Base-by-base conservation (phyloP, 2,888 invertebrate species). In the Nomada goodeniana region DNA sequence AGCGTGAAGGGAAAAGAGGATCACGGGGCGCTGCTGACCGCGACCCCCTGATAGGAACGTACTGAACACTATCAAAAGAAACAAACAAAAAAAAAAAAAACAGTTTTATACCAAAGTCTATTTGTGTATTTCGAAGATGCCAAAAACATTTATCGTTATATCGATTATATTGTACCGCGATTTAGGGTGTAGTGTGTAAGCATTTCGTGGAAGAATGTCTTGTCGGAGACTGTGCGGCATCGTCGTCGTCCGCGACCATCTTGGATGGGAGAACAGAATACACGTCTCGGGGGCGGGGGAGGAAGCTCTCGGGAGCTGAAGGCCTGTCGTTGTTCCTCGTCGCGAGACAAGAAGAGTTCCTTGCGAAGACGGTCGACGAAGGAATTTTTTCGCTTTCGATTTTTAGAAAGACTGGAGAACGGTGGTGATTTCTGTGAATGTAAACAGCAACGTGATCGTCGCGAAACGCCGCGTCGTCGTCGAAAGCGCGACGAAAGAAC, bases 91-190 rank as follows among this genome's bases (percentile, higher is more conserved):
- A 26, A 26, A 60, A 69, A 59, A 70, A 76, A 92, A 93, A 93
- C 36, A 36, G 89, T 93, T 94, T 93, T 93, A 95, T 95, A 95
- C 95, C 95, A 95, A 95, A 95, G 95, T 95, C 95, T 95, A 95
- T 95, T 95, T 95, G 95, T 95, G 95, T 95, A 95, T 94, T 95
- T 95, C 95, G 94, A 94, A 95, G 95, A 95, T 95, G 95, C 95
- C 95, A 95, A 95, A 95, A 94, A 92, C 91, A 91, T 89, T 73
- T 92, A 92, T 92, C 89, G 91, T 92, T 93, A 92, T 92, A 91
- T 90, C 65, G 90, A 89, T 89, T 86, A 86, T 90, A 87, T 89
- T 80, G 87, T 90, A 88, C 79, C 86, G 86, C 87, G 85, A 89
- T 70, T 70, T 90, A 90, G 87, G 84, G 84, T 90, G 84, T 90